A percentile compares a stretch with the other conserved stretches of the same genome.
These are phyloP conservation scores for Pipistrellus pipistrellus DNA, from an alignment of 2,797 vertebrate genomes.

Conservation along the genomic window DNA sequence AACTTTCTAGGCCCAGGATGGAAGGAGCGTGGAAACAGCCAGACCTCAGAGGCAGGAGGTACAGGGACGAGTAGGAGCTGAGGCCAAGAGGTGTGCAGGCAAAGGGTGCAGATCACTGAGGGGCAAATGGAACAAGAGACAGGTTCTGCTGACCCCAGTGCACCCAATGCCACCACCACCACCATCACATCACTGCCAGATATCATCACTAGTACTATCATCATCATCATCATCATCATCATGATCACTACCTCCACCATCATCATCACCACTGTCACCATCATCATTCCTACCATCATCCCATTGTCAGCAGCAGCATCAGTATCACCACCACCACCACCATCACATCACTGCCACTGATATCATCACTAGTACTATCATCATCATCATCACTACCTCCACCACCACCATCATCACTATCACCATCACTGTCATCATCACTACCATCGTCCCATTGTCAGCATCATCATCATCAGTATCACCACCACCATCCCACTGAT, in stretches of 20 bases:
- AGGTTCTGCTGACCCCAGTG: background rate
- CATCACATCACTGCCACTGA: rapidly evolving
- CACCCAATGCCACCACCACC: rapidly evolving
- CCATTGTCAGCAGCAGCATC: too few relatives aligned
- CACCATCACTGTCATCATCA: background rate
- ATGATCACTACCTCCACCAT: rapidly evolving
- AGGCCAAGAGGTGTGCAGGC: background rate
- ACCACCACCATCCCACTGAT: too few relatives aligned
- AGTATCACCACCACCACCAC: rapidly evolving
- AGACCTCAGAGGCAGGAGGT: too few relatives aligned
- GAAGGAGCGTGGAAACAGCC: rapidly evolving
- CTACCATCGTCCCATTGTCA: rapidly evolving
- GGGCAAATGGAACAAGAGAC: background rate
- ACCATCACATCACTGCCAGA: background rate
- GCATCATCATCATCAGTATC: too few relatives aligned
- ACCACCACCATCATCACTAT: background rate
- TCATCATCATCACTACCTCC: rapidly evolving
- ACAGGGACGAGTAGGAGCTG: too few relatives aligned
- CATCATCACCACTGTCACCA: too few relatives aligned
- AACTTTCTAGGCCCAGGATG: background rate
- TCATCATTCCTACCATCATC: rapidly evolving
- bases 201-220: rapidly evolving
- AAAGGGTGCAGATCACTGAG: background rate
- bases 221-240: rapidly evolving
- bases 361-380: rapidly evolving